Base-by-base conservation (phyloP, 2,113 vertebrate genomes). In the Pseudorhombus dupliciocellatus region DNA sequence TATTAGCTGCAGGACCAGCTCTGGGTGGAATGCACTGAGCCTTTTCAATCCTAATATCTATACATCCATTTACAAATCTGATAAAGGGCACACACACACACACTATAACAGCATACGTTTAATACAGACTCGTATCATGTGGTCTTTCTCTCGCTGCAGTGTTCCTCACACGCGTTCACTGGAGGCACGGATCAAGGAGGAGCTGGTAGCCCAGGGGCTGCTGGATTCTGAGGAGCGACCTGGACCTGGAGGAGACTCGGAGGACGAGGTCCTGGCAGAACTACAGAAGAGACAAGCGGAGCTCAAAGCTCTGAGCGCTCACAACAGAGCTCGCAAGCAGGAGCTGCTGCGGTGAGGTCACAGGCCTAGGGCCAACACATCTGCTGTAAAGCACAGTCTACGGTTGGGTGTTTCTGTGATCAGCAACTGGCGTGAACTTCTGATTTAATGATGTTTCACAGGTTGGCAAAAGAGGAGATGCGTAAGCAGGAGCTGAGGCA, bases 121-220 rank as follows among this genome's bases (percentile, higher is more conserved):
- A 40, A 2, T 8, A 10, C 2, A 2, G 37, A 10, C 8, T 3
- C 12, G 37, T 40, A 8, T 10, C 5, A 2, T 55, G 5, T 44
- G 1, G 18, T 67, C 7, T 55, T n/a, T 30, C 16, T 44, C 18
- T 56, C 2, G 2, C 11, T 25, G 22, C 91, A 99, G 98, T 0
- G 98, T 98, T 52, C 97, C 97, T 0, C 97, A 99, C 83, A 99
- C 98, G 1, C 98, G 98, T 61, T 98, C 97, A 0, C 88, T 99
- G 78, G 98, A 99, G 85, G 96, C 95, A 2, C 94, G 98, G 42
- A 98, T 99, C 88, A 98, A 98, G 86, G 98, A 99, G 88, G 98
- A 99, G 91, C 92, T 99, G 86, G 95, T 99, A 0, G 95, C 97
- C 12, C 98, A 99, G 88, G 98, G 98, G 22, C 89, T 99, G 66